Evolutionary conservation across 2,797 vertebrate species (phyloP).

Genomic region (Chromobotia macracanthus): DNA sequence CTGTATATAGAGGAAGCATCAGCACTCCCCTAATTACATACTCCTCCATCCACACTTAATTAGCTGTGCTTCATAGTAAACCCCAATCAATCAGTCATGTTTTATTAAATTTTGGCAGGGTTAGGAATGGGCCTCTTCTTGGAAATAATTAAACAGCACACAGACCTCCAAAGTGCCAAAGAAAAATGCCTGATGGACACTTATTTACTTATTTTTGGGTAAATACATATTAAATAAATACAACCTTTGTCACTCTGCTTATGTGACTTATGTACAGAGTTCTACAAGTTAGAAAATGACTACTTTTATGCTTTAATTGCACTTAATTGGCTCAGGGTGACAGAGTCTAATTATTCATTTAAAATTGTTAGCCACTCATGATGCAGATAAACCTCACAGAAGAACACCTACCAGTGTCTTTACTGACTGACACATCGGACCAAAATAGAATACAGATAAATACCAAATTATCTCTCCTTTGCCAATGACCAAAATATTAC

Average conservation of each 20-base stretch:
- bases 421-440: conserved; percentile 8
- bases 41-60: conserved; percentile 62
- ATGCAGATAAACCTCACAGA: conserved; percentile 14
- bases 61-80: conserved; percentile 60
- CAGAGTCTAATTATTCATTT: conserved; percentile 31
- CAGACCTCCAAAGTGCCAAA: conserved; percentile 9
- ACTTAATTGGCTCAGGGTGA: conserved; percentile 39
- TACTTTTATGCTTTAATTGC: conserved; percentile 45
- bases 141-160: conserved; percentile 51
- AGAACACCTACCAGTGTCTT: background rate
- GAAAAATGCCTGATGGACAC: background rate
- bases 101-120: conserved; percentile 58
- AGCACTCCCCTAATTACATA: conserved; percentile 51
- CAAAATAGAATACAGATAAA: conserved; percentile 24
- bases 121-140: conserved; percentile 53
- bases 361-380: background rate
- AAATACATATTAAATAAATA: conserved; percentile 15
- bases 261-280: background rate
- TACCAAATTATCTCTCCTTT: conserved; percentile 14
- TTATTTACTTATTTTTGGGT: conserved; percentile 13
- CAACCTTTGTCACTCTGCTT: background rate
- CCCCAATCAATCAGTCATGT: conserved; percentile 66
- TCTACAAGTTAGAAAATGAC: conserved; percentile 37
- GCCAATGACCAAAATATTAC: conserved; percentile 1
- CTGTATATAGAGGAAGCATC: conserved; percentile 8